Evolutionary conservation across 2,888 invertebrate genomes (phyloP).

Genomic region (Cheilosia vulpina): DNA sequence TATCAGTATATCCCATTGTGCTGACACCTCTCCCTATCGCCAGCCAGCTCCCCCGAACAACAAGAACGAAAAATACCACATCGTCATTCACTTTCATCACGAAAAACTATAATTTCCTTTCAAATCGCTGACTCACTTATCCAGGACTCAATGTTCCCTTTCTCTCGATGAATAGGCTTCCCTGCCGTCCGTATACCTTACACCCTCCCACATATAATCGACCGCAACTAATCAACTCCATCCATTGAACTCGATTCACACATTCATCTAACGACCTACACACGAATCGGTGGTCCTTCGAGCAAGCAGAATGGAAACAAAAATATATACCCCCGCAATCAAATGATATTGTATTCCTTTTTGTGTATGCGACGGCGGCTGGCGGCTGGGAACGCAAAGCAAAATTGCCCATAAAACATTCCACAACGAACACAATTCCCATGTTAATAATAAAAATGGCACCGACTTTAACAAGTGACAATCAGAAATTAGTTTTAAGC

Average conservation of each 20-base stretch:
- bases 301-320: conserved; percentile 1
- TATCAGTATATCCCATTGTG: conserved; percentile 55
- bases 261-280: conserved; percentile 54
- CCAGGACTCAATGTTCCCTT: conserved; percentile 14
- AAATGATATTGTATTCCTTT: conserved; percentile 62
- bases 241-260: conserved; percentile 67
- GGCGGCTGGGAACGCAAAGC: not conserved
- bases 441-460: conserved; percentile 65
- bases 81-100: conserved; percentile 64
- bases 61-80: conserved; percentile 23
- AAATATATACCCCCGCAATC: conserved; percentile 34
- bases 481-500: conserved; percentile 68
- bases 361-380: not conserved
- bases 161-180: conserved; percentile 23
- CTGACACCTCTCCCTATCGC: not conserved
- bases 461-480: conserved; percentile 61
- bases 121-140: conserved; percentile 72
- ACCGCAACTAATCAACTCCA: conserved; percentile 70
- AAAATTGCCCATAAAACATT: conserved; percentile 63
- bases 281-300: conserved; percentile 1
- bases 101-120: conserved; percentile 71
- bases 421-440: conserved; percentile 34
- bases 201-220: conserved; percentile 23
- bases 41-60: not conserved
- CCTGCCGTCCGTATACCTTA: not conserved